Percentiles rank a stretch among this genome's conserved stretches.
These are phyloP conservation scores for Pseudopleuronectes americanus DNA, from an alignment of 2,797 vertebrate genomes.

Conservation along the genomic window DNA sequence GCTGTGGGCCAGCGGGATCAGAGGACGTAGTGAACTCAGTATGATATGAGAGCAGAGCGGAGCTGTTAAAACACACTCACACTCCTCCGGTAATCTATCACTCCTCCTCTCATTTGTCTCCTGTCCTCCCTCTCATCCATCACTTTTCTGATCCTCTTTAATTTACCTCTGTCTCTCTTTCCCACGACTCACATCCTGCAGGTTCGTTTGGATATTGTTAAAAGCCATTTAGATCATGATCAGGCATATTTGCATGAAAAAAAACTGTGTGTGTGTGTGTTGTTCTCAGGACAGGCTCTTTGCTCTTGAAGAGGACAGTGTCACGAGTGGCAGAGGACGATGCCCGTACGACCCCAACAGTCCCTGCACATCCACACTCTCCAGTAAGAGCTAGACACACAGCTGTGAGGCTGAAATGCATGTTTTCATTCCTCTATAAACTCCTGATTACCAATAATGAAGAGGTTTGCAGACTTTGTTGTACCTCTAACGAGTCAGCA, in stretches of 20 bases:
- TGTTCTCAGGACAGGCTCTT: conserved; percentile 86
- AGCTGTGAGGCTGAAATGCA: neutral
- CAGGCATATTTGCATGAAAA: conserved; percentile 9
- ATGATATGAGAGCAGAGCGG: conserved; percentile 29
- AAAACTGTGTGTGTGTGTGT: neutral
- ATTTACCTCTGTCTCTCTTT: conserved; percentile 1
- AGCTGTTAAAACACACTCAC: conserved; percentile 33
- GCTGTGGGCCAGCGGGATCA: conserved; percentile 16
- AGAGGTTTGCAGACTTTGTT: neutral
- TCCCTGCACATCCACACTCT: conserved; percentile 78
- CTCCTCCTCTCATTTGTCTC: conserved; percentile 48
- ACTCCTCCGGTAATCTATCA: conserved; percentile 63
- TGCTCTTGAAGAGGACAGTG: conserved; percentile 86
- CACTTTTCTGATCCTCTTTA: conserved; percentile 41
- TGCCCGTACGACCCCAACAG: conserved; percentile 93
- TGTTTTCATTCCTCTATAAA: conserved; percentile 15
- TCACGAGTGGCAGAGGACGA: conserved; percentile 90
- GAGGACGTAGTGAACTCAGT: conserved; percentile 32
- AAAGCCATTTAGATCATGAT: neutral
- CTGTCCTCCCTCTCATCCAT: conserved; percentile 45
- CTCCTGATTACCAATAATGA: neutral
- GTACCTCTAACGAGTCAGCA: conserved; percentile 28
- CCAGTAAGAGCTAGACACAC: conserved; percentile 56
- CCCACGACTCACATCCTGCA: neutral
- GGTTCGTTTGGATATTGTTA: neutral